Evolutionary conservation across 2,888 invertebrate species (phyloP).

Genomic region (Euphydryas editha): DNA sequence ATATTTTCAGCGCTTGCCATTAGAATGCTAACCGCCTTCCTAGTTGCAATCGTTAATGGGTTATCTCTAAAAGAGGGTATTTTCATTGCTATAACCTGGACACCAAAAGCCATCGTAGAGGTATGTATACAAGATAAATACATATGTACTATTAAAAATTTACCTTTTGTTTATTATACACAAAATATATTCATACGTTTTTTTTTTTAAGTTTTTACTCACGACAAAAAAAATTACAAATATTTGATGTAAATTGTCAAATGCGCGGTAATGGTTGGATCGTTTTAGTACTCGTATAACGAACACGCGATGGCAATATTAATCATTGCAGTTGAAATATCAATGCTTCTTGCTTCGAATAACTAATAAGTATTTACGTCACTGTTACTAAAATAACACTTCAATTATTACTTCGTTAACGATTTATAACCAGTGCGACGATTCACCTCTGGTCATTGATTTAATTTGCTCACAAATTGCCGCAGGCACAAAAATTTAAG

Average conservation of each 20-base stretch:
- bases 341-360: background rate
- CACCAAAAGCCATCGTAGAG: constrained; percentile 79
- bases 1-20: constrained; percentile 65
- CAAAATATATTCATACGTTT: background rate
- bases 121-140: constrained; percentile 49
- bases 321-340: constrained; percentile 48
- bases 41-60: constrained; percentile 67
- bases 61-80: constrained; percentile 71
- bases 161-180: background rate
- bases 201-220: too few species aligned
- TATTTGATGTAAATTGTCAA: background rate
- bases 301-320: constrained; percentile 52
- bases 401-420: constrained; percentile 61
- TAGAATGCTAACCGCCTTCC: constrained; percentile 69
- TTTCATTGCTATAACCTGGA: constrained; percentile 75
- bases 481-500: constrained; percentile 5
- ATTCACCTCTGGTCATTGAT: constrained; percentile 47
- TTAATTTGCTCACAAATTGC: constrained; percentile 54
- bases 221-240: background rate
- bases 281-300: background rate
- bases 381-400: constrained; percentile 50
- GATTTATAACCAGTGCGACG: constrained; percentile 48
- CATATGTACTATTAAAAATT: background rate
- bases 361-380: constrained; percentile 27
- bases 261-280: too few species aligned